phyloP scores from a whole-genome alignment of 1,140 invertebrate species.

The Papilio helenus region DNA sequence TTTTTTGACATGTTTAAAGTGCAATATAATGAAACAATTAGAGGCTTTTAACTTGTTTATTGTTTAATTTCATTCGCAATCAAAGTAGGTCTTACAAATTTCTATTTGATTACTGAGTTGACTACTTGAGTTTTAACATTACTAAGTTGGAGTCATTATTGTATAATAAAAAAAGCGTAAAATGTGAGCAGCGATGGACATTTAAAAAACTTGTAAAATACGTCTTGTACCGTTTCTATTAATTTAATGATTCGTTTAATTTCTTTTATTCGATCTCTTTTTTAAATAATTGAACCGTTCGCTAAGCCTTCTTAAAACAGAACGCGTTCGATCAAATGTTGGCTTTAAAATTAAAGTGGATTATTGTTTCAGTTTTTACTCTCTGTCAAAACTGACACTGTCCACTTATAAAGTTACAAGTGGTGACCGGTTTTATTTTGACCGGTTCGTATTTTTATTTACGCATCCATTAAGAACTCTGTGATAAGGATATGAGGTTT shows the following conservation, averaged over 20 bases:
- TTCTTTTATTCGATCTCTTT: neutral
- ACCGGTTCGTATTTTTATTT: conserved; percentile 26
- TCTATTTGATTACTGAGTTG: too few species aligned
- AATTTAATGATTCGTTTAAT: neutral
- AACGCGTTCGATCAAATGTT: conserved; percentile 20
- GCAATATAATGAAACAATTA: neutral
- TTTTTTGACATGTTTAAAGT: neutral
- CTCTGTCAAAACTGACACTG: conserved; percentile 40
- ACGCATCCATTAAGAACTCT: neutral
- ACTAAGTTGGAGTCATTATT: too few species aligned
- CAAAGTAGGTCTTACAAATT: too few species aligned
- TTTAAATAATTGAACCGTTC: neutral
- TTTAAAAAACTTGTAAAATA: too few species aligned
- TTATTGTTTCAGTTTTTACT: conserved; percentile 41
- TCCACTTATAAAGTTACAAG: conserved; percentile 41
- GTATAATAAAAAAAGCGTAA: too few species aligned
- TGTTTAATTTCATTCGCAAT: neutral
- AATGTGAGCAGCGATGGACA: too few species aligned
- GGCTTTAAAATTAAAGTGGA: conserved; percentile 29
- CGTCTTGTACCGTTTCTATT: neutral
- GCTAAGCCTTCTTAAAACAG: neutral
- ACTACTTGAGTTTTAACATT: too few species aligned
- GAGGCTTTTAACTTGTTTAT: neutral
- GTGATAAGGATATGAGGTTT: neutral
- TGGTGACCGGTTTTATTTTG: conserved; percentile 39